Evolutionary conservation across 2,888 invertebrate species (phyloP), one percentile per base, ranked within the genome.

Genomic region (Sicus ferrugineus): DNA sequence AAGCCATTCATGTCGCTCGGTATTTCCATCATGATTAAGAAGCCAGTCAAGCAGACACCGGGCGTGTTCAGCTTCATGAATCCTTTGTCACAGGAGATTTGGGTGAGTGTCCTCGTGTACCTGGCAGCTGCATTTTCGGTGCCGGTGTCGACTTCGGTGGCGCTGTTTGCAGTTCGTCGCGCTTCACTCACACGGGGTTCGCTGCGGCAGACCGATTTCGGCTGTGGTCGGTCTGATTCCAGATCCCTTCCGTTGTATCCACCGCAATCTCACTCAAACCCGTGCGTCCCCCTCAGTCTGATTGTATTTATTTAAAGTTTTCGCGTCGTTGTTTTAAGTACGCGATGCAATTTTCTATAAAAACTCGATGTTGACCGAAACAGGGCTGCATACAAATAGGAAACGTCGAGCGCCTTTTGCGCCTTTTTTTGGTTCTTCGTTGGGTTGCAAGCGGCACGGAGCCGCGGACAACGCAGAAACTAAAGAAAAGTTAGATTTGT

Each of bases 51-150:
- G 85, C 93, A 94, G 85, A 92, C 93, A 80, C 93, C 97, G 16
- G 95, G 96, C 46, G 97, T 98, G 42, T 98, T 99, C 87, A 97
- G 98, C 81, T 99, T 99, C 87, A 91, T 99, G 85, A 94, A 95
- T 86, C 99, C 99, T 38, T 89, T 99, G 74, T 97, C 97, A 74
- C 93, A 95, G 82, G 96, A 97, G 88, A 98, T 98, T 84, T 98
- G 98, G 98, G 95, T 97, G 85, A 91, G 91, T 83, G 88, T 89
- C 54, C 2, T 23, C 21, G 14, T 64, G 9, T 62, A 11, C 46
- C 14, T 42, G 42, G 42, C 16, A 42, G n/a, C 11, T 42, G 14
- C n/a, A 4, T n/a, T 42, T 0, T 14, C 14, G 14, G 11, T n/a
- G n/a, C 5, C 42, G 42, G 16, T 34, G 34, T 9, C n/a, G n/a